phyloP scores from a whole-genome alignment of 1,140 invertebrate species.

The Aphaenogaster ashmeadi region DNA sequence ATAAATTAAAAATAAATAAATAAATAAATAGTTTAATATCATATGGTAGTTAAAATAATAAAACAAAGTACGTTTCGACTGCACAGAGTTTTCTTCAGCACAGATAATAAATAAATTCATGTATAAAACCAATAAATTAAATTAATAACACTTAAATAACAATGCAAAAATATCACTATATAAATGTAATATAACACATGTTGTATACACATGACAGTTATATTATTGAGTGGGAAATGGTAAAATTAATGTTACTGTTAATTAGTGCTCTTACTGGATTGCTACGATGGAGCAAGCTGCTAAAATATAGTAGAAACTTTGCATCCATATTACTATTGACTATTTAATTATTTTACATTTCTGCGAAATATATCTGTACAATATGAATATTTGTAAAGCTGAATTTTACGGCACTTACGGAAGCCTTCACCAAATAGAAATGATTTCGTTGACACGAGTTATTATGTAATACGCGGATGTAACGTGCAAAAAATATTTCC shows the following conservation, averaged over 20 bases:
- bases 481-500: constrained; percentile 9
- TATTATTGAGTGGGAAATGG: too few species aligned
- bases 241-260: too few species aligned
- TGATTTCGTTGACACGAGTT: not conserved
- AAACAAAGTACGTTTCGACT: too few species aligned
- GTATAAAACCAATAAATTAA: too few species aligned
- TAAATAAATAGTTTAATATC: too few species aligned
- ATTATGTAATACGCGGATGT: constrained; percentile 19
- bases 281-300: not conserved
- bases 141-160: too few species aligned
- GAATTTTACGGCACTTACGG: not conserved
- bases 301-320: constrained; percentile 1
- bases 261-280: not conserved
- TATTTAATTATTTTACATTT: not conserved
- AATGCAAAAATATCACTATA: too few species aligned
- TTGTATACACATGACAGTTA: too few species aligned
- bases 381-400: not conserved
- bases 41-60: too few species aligned
- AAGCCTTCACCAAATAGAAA: not conserved
- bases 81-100: too few species aligned
- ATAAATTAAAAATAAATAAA: too few species aligned
- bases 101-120: too few species aligned
- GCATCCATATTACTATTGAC: not conserved
- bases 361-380: not conserved
- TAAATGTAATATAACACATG: not conserved